Base-by-base conservation (phyloP, 2,797 vertebrate genomes). In the Semotilus atromaculatus region DNA sequence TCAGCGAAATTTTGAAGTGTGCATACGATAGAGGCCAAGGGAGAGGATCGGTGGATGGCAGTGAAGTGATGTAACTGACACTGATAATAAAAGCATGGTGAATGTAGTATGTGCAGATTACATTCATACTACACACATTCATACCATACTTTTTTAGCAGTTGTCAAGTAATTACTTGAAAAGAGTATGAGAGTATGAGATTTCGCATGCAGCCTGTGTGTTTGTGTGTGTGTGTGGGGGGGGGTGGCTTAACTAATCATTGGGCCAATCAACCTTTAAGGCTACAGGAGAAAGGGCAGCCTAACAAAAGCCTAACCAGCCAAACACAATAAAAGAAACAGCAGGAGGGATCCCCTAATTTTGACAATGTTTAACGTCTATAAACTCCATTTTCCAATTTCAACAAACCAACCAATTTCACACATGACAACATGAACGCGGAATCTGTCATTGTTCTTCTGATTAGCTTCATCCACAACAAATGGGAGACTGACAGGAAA, bases 331-430 rank as follows among this genome's bases (percentile, higher is more conserved):
- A 60, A 60, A 76, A 76, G 23, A 38, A 75, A 36, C 19, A n/a
- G 34, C 53, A 26, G 23, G 31, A 31, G 60, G 26, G 34, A 40
- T 40, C 53, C 7, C 29, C 4, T 7, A 38, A 40, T n/a, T 58
- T 23, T 53, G 31, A 53, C 21, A n/a, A 5, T 45, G 11, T 36
- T 6, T 80, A 86, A 81, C 77, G 84, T 90, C 88, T 89, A 88
- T 88, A 86, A 90, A 85, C 88, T 86, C 86, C n/a, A n/a, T n/a
- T n/a, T n/a, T n/a, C n/a, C n/a, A n/a, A n/a, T n/a, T n/a, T n/a
- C n/a, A n/a, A 86, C 80, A 79, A 90, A 86, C n/a, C n/a, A 91
- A 90, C 88, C 88, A 88, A 91, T 92, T 92, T 91, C 90, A 91
- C 83, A 87, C 88, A 67, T 90, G 85, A 89, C 86, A 82, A 85